Evolutionary conservation across 2,888 invertebrate species (phyloP).

Genomic region (Plagiodera versicolora): DNA sequence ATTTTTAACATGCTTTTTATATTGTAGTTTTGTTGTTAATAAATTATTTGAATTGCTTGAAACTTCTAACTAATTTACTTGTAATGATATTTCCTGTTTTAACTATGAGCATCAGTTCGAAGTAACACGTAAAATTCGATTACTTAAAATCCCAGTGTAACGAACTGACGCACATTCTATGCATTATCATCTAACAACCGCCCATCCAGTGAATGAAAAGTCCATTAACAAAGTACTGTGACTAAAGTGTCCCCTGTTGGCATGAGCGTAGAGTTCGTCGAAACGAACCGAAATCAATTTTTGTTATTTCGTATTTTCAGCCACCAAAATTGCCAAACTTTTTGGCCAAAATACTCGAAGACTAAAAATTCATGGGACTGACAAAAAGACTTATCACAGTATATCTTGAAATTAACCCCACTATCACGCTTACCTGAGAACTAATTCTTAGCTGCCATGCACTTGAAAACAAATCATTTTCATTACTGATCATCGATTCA

Average conservation of each 20-base stretch:
- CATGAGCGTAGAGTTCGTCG: conserved; percentile 27
- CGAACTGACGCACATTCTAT: background rate
- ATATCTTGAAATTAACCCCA: conserved; percentile 23
- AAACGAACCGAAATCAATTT: conserved; percentile 23
- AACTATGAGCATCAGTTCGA: background rate
- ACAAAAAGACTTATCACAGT: conserved; percentile 32
- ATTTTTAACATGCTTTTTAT: background rate
- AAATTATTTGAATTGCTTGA: background rate
- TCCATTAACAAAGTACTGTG: conserved; percentile 29
- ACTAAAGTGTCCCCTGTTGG: conserved; percentile 33
- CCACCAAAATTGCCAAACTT: conserved; percentile 46
- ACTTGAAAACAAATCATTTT: conserved; percentile 23
- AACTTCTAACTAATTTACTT: background rate
- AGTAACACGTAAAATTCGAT: no score
- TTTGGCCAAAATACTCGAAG: conserved; percentile 46
- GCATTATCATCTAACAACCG: conserved; percentile 21
- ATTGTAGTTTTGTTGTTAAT: background rate
- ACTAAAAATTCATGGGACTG: conserved; percentile 31
- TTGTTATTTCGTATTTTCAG: conserved; percentile 43
- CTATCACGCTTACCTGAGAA: conserved; percentile 20
- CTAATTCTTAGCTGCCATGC: conserved; percentile 30
- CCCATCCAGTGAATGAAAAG: background rate
- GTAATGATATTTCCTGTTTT: no score
- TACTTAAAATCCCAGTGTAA: no score
- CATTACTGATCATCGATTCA: background rate